Percentiles rank a stretch among this genome's conserved stretches.
Conservation (phyloP, 2,888 invertebrate genomes). For the Xylocampa areola region DNA sequence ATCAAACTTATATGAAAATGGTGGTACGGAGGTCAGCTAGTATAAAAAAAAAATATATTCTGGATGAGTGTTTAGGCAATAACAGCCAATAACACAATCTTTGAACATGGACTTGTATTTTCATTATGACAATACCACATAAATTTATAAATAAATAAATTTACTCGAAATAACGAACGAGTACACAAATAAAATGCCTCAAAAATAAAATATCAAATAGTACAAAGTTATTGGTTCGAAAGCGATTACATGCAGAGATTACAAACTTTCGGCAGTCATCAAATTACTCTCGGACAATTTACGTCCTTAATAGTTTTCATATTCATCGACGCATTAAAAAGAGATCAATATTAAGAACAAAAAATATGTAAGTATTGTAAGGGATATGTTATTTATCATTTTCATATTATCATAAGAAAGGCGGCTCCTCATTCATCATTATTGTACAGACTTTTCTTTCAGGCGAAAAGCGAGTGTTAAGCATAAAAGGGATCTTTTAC, state of each 20-base stretch:
- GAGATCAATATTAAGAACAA: slow-evolving; percentile 47
- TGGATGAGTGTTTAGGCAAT: too few relatives aligned
- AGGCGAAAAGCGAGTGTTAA: slow-evolving; percentile 65
- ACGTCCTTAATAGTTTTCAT: slow-evolving; percentile 45
- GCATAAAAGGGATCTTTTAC: slow-evolving; percentile 65
- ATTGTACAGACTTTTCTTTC: slow-evolving; percentile 75
- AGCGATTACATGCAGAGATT: slow-evolving; percentile 30
- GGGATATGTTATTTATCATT: slow-evolving; percentile 75
- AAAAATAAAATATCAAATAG: neutral
- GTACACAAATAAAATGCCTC: too few relatives aligned
- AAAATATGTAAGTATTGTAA: slow-evolving; percentile 48
- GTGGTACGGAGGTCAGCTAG: too few relatives aligned
- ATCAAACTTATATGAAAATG: too few relatives aligned
- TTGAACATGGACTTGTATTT: too few relatives aligned
- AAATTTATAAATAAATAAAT: too few relatives aligned
- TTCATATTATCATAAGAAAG: slow-evolving; percentile 78
- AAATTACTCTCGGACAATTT: slow-evolving; percentile 52
- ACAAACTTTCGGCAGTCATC: slow-evolving; percentile 30
- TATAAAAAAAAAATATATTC: too few relatives aligned
- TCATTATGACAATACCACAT: too few relatives aligned
- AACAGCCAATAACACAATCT: too few relatives aligned
- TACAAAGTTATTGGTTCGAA: slow-evolving; percentile 38
- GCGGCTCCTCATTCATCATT: slow-evolving; percentile 80
- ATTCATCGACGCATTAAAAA: slow-evolving; percentile 47
- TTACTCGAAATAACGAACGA: too few relatives aligned